Evolutionary conservation across 2,113 vertebrate genomes (phyloP).

Genomic region (Sciurus niger): DNA sequence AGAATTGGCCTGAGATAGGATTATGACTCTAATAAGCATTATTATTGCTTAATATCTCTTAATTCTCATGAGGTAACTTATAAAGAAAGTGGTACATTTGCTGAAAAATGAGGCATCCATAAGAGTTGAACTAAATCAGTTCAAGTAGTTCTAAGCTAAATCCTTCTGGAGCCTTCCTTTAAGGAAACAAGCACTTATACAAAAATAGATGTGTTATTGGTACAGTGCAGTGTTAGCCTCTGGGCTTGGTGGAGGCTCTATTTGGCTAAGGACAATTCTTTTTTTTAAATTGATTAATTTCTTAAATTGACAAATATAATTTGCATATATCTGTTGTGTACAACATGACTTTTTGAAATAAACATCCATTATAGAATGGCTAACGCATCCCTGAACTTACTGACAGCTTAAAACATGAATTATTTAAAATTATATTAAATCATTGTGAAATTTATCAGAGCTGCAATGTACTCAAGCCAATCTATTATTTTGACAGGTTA

Average conservation of each 20-base stretch:
- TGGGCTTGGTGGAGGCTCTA: neutral
- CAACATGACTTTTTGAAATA: neutral
- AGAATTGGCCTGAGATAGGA: slow-evolving; percentile 49
- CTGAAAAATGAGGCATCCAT: neutral
- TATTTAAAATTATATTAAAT: slow-evolving; percentile 35
- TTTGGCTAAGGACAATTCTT: neutral
- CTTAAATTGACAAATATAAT: neutral
- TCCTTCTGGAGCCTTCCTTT: slow-evolving; percentile 9
- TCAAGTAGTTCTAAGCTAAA: slow-evolving; percentile 1
- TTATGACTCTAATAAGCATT: slow-evolving; percentile 40
- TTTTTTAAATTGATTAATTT: neutral
- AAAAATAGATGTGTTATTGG: neutral
- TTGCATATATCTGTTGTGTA: neutral
- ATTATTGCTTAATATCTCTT: slow-evolving; percentile 33
- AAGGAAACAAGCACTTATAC: neutral
- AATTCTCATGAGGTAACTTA: slow-evolving; percentile 31
- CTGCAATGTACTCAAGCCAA: neutral
- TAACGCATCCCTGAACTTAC: neutral
- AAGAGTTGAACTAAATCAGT: slow-evolving; percentile 35
- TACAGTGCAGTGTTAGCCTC: neutral
- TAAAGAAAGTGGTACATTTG: slow-evolving; percentile 38
- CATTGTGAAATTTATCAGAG: neutral
- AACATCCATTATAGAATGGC: neutral
- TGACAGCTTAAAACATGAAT: neutral
- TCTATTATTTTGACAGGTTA: neutral